Base-by-base conservation (phyloP, 2,888 invertebrate genomes). In the Taphrorychus bicolor region DNA sequence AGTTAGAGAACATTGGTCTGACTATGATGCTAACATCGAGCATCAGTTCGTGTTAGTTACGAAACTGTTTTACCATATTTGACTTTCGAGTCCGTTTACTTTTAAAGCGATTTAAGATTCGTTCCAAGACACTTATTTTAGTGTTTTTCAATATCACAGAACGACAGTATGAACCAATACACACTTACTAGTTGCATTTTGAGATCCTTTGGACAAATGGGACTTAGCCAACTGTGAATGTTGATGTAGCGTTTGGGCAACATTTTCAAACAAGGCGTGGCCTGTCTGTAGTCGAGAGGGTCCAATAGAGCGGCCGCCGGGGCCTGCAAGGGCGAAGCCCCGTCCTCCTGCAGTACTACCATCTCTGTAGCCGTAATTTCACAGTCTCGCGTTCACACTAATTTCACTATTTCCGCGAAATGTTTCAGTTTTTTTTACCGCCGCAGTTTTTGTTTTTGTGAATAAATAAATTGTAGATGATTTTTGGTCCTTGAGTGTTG, bases 241-340 rank as follows among this genome's bases (percentile, higher is more conserved):
- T 92, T 93, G 82, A 94, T 92, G 84, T 92, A 94, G 79, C 94
- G 87, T 86, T 94, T 94, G 79, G 93, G 93, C 84, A 94, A 87
- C 87, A 94, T 90, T 89, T 95, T 95, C 82, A 94, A 87, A 76
- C 93, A 92, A 78, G 92, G 90, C 77, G 91, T 89, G 76, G 91
- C 89, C 83, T 92, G 92, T 78, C 92, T 90, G 83, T 92, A 93
- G 82, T 93, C 93, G 81, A 93, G 84, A 73, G 89, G 87, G 73
- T 87, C 87, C 74, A 82, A 76, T 59, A 83, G 78, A 54, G 89
- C 84, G 75, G 89, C 89, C 81, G 82, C 77, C 22, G 83, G 83
- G 74, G 88, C 84, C 48, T 71, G 71, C 14, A 71, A 57, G 32
- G 71, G 70, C 59, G 76, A 75, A 70, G 88, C 86, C 83, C 88